These are phyloP conservation scores for Lophius piscatorius DNA, from an alignment of 2,113 vertebrate species.

Conservation along the genomic window DNA sequence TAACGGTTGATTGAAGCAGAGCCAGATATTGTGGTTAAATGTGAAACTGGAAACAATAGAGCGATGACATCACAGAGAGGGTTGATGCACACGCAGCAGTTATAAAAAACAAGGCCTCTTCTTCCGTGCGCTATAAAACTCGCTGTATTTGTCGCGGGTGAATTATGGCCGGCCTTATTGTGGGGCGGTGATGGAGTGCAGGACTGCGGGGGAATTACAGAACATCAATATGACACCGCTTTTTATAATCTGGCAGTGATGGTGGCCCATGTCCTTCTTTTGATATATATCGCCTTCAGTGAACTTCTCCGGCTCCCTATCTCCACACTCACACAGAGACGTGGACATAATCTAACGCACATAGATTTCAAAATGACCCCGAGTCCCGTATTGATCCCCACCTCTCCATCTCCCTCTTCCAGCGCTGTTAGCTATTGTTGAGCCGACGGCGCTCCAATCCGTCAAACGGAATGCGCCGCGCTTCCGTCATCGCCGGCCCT, in stretches of 20 bases:
- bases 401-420: not conserved
- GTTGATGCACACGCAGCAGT: too few species aligned
- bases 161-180: not conserved
- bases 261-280: not conserved
- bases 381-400: slow-evolving; percentile 5
- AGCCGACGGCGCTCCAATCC: not conserved
- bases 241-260: slow-evolving; percentile 2
- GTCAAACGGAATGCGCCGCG: not conserved
- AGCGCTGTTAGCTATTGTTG: slow-evolving; percentile 4
- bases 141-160: not conserved
- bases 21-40: too few species aligned
- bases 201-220: not conserved
- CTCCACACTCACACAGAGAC: not conserved
- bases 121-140: not conserved
- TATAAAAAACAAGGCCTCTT: not conserved
- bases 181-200: not conserved
- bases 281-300: not conserved
- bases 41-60: too few species aligned
- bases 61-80: too few species aligned
- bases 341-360: slow-evolving; percentile 11
- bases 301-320: too few species aligned
- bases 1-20: too few species aligned
- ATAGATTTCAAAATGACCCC: slow-evolving; percentile 8
- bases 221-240: not conserved
- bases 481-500: not conserved